Conservation (phyloP, 2,888 invertebrate species). For the Melieria picta region DNA sequence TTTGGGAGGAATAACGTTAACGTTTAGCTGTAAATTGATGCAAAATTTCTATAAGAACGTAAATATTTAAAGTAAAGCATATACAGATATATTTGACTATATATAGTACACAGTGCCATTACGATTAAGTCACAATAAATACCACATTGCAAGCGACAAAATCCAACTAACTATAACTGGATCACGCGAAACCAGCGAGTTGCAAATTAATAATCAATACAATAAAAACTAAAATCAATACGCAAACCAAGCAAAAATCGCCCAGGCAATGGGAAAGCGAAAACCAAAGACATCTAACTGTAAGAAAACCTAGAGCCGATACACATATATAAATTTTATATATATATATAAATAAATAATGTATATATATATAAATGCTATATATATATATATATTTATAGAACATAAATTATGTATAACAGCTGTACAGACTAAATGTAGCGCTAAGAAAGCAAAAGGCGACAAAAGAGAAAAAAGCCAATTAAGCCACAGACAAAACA, state of each 20-base stretch:
- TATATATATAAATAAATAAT: conserved; percentile 3
- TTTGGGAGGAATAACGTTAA: conserved; percentile 8
- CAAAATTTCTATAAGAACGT: neutral
- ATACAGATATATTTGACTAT: conserved; percentile 10
- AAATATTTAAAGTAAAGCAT: conserved; percentile 6
- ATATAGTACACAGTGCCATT: neutral
- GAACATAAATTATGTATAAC: neutral
- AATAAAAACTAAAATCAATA: too few relatives aligned
- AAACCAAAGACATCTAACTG: too few relatives aligned
- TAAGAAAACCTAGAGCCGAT: neutral
- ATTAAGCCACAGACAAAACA: too few relatives aligned
- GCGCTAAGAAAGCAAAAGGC: too few relatives aligned
- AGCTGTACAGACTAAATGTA: too few relatives aligned
- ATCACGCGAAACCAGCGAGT: too few relatives aligned
- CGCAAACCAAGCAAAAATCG: too few relatives aligned
- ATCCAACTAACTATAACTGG: too few relatives aligned
- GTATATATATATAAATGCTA: neutral
- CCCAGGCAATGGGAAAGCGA: too few relatives aligned
- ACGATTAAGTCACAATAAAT: neutral
- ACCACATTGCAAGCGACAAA: neutral
- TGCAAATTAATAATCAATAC: too few relatives aligned
- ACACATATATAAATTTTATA: neutral
- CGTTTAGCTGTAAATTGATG: conserved; percentile 20
- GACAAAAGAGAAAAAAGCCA: too few relatives aligned
- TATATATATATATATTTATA: neutral